These are phyloP conservation scores for Morbakka virulenta DNA, from an alignment of 30 jellyfish, hydroid and myxozoan genomes.

Conservation along the genomic window DNA sequence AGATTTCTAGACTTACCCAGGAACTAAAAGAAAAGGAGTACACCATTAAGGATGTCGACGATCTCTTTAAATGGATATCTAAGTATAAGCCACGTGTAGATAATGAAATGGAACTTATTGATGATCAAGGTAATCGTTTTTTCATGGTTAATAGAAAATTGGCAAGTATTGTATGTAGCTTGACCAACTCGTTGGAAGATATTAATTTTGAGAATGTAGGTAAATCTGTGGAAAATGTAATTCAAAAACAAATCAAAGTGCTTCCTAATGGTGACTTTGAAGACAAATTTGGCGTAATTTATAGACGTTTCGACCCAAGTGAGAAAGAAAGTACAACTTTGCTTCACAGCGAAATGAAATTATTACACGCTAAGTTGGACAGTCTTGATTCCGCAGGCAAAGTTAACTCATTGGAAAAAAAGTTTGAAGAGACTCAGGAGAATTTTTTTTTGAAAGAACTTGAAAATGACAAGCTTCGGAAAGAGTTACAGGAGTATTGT, in stretches of 20 bases:
- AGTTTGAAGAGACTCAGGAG: slow-evolving; percentile 4
- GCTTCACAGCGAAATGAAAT: too few relatives aligned
- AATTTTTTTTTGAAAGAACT: slow-evolving; percentile 50
- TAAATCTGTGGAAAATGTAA: neutral
- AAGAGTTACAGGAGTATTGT: slow-evolving; percentile 24
- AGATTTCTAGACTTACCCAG: neutral
- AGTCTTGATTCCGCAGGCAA: too few relatives aligned
- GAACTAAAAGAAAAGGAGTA: neutral
- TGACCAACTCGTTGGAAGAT: neutral
- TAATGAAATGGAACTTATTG: neutral
- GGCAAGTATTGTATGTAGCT: neutral
- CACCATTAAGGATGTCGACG: neutral
- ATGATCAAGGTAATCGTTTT: neutral
- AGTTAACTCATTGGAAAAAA: too few relatives aligned
- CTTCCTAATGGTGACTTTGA: neutral
- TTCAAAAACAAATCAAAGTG: neutral
- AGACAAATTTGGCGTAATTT: neutral
- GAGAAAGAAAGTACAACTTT: neutral
- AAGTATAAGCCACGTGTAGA: neutral
- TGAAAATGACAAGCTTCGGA: slow-evolving; percentile 56
- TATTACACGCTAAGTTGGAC: too few relatives aligned
- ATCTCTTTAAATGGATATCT: neutral
- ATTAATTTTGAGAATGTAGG: neutral
- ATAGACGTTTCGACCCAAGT: neutral
- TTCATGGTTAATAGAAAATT: neutral